These are phyloP conservation scores for Gymnoscopelus microlampas DNA, from an alignment of 2,797 vertebrate genomes.

Conservation along the genomic window DNA sequence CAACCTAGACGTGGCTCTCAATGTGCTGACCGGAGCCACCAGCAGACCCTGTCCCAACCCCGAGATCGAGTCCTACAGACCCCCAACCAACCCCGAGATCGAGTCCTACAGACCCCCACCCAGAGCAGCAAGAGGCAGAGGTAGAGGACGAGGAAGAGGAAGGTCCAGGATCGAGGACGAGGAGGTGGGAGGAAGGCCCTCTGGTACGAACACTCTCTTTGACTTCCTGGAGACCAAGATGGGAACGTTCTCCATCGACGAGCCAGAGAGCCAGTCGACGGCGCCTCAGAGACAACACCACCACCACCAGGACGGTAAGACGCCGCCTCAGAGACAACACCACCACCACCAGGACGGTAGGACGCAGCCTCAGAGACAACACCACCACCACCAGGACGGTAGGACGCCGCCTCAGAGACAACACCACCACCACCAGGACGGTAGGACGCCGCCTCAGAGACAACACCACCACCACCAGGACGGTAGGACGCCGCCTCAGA, in stretches of 20 bases:
- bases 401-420: no score
- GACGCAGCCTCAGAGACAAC: no score
- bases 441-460: no score
- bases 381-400: no score
- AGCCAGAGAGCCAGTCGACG: constrained; percentile 76
- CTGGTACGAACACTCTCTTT: constrained; percentile 97
- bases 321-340: no score
- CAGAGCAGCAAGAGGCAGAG: constrained; percentile 76
- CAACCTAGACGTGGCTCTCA: constrained; percentile 94
- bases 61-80: no score
- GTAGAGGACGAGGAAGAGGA: constrained; percentile 91
- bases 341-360: no score
- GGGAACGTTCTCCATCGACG: constrained; percentile 92
- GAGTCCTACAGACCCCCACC: constrained; percentile 80
- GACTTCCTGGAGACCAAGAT: constrained; percentile 99
- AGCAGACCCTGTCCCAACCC: constrained; percentile 75
- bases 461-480: no score
- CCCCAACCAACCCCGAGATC: background rate
- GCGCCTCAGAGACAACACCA: no score
- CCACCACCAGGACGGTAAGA: no score
- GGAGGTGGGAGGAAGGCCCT: constrained; percentile 91
- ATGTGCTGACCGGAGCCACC: constrained; percentile 88
- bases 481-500: constrained; percentile 59
- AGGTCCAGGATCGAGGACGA: constrained; percentile 90
- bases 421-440: no score